These are phyloP conservation scores for Drosophila peninsularis DNA, from an alignment of 2,888 invertebrate species.

Conservation along the genomic window DNA sequence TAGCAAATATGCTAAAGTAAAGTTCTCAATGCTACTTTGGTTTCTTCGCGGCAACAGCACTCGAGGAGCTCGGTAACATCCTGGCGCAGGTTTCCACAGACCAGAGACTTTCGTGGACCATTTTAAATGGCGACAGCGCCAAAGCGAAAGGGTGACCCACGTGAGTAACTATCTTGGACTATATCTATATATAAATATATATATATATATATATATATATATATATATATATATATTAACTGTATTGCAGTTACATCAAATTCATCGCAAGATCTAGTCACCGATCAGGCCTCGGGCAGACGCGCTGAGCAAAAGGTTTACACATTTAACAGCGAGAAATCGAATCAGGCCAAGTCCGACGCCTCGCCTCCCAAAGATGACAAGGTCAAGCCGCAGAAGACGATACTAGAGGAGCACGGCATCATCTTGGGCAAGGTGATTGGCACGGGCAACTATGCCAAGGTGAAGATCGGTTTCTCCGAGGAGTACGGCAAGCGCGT, in stretches of 20 bases:
- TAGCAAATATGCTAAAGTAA: slow-evolving; percentile 48
- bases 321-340: slow-evolving; percentile 52
- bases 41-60: slow-evolving; percentile 39
- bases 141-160: slow-evolving; percentile 62
- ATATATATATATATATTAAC: background rate
- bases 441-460: slow-evolving; percentile 93
- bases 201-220: too few species aligned
- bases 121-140: slow-evolving; percentile 70
- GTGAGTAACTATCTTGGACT: slow-evolving; percentile 24
- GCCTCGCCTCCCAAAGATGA: slow-evolving; percentile 32
- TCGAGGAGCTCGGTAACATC: slow-evolving; percentile 42
- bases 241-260: slow-evolving; percentile 26
- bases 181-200: background rate
- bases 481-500: slow-evolving; percentile 90
- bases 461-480: slow-evolving; percentile 91
- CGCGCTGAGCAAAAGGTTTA: slow-evolving; percentile 69
- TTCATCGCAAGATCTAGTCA: slow-evolving; percentile 67
- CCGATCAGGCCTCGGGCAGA: slow-evolving; percentile 62
- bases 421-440: slow-evolving; percentile 91
- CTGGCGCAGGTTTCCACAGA: slow-evolving; percentile 35
- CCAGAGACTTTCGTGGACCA: slow-evolving; percentile 30
- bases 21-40: slow-evolving; percentile 45
- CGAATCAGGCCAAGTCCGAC: slow-evolving; percentile 5
- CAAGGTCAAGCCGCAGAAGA: slow-evolving; percentile 81
- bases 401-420: slow-evolving; percentile 92